Evolutionary conservation across 2,888 invertebrate genomes (phyloP), one percentile per base, ranked within the genome.

Genomic region (Notodonta dromedarius): DNA sequence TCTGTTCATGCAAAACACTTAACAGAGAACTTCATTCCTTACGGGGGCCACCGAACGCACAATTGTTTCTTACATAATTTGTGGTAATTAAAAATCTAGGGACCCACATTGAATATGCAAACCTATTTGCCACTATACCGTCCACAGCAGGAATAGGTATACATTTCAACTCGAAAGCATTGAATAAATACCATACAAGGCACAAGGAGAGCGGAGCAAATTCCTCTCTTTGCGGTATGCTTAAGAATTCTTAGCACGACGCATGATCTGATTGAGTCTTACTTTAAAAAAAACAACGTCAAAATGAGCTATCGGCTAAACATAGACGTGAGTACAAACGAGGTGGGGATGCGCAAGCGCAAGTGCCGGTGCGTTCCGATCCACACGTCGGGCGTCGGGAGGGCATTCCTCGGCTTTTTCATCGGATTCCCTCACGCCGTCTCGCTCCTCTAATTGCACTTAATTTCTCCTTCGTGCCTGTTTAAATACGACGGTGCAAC

Each of bases 401-500:
- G 80, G 73, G 84, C 86, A 90, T 90, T 83, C 92, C 87, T 62
- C 63, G 65, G 73, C 78, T 91, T 92, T 91, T 89, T 88, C 80
- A 74, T 75, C 79, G 84, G 85, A 91, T 91, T 85, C 90, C 84
- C 76, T 77, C 84, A 82, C 88, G 86, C 90, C 86, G 88, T 83
- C 84, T 84, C 86, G 83, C 85, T 79, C 86, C 77, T 85, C 87
- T 92, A 91, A 91, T 91, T 91, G 86, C 85, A 84, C 85, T 89
- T 91, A 91, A 92, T 92, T 91, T 87, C 79, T 86, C 73, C 86
- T 86, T 85, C 89, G 87, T 89, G 90, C 88, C 83, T 89, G 84
- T 84, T 90, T 91, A 90, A 91, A 91, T 89, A 88, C 86, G 75
- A 72, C 72, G 74, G 77, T 65, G 78, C 73, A 79, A 78, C 80